Evolutionary conservation across 1,140 invertebrate genomes (phyloP).

Genomic region (Pseudoatta argentina): DNA sequence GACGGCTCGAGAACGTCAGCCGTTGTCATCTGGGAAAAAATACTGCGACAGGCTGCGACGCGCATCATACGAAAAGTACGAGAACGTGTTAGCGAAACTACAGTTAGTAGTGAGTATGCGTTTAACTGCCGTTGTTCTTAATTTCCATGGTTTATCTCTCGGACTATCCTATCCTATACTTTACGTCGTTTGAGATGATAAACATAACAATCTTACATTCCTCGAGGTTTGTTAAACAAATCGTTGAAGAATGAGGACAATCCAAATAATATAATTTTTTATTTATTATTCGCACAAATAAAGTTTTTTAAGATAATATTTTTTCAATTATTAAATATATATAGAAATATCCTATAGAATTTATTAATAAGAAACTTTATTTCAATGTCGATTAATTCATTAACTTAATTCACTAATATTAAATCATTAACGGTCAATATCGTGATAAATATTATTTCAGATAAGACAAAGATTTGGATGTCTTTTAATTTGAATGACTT

Average conservation of each 20-base stretch:
- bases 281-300: not conserved
- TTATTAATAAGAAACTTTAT: not conserved
- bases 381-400: not conserved
- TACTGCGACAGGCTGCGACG: conserved; percentile 8
- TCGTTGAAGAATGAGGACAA: not conserved
- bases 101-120: conserved; percentile 1
- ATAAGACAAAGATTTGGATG: not conserved
- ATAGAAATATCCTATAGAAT: not conserved
- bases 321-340: not conserved
- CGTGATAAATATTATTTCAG: not conserved
- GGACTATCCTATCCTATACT: not conserved
- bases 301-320: not conserved
- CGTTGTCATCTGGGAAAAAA: conserved; percentile 54
- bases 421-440: not conserved
- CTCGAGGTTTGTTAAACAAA: conserved; percentile 22
- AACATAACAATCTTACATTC: not conserved
- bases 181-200: conserved; percentile 11
- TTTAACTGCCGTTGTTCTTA: conserved; percentile 27
- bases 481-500: not conserved
- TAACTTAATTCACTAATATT: too few species aligned
- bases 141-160: conserved; percentile 31
- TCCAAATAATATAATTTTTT: conserved; percentile 1
- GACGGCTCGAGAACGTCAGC: not conserved
- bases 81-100: conserved; percentile 29
- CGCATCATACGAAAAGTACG: not conserved